These are phyloP conservation scores for Scleropages formosus DNA, from an alignment of 2,797 vertebrate species.

Conservation along the genomic window DNA sequence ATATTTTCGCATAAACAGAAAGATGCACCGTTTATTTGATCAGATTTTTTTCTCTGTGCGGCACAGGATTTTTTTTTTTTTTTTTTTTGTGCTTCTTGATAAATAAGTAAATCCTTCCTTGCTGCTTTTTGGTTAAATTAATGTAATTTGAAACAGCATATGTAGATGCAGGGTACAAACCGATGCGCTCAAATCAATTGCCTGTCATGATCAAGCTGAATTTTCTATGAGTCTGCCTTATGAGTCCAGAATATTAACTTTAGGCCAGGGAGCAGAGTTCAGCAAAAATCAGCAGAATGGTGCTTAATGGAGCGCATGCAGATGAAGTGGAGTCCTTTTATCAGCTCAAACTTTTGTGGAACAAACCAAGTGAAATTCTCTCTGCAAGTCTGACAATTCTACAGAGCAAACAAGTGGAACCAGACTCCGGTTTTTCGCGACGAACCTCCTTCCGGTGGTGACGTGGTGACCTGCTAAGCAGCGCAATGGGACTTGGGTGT, in stretches of 20 bases:
- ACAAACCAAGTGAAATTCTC: not conserved
- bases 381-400: not conserved
- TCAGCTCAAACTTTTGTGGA: conserved; percentile 1
- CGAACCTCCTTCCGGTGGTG: not conserved
- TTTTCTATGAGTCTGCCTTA: conserved; percentile 48
- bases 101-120: not conserved
- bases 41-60: not conserved
- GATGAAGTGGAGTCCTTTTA: not conserved
- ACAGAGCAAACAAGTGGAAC: not conserved
- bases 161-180: conserved; percentile 34
- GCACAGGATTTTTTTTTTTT: not conserved
- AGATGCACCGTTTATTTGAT: not conserved
- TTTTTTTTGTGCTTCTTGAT: not conserved
- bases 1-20: not conserved
- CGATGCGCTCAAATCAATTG: conserved; percentile 47
- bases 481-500: conserved; percentile 3
- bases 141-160: conserved; percentile 8
- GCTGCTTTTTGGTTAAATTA: conserved; percentile 28
- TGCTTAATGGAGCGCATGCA: not conserved
- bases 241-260: conserved; percentile 44
- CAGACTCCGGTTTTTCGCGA: not conserved
- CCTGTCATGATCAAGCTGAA: conserved; percentile 48
- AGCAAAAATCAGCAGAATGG: conserved; percentile 23
- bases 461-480: not conserved
- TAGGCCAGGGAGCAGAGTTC: not conserved